These are phyloP conservation scores for Endotricha flammealis DNA, from an alignment of 2,888 invertebrate species.

Conservation along the genomic window DNA sequence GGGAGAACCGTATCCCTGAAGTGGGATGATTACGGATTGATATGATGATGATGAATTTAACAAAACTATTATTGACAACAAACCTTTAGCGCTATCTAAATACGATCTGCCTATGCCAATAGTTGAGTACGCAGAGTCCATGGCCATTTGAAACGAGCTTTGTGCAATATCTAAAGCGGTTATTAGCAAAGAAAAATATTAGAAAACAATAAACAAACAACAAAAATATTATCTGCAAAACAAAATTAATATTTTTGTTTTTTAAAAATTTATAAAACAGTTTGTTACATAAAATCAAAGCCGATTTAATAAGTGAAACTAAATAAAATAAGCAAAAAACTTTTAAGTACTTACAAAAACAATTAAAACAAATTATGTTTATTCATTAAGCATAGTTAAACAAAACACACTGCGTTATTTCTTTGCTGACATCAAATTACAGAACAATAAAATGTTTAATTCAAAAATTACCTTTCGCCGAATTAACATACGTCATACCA, in stretches of 20 bases:
- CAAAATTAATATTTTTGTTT: not conserved
- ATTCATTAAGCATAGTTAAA: no score
- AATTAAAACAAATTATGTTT: no score
- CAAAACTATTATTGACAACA: conserved; percentile 7
- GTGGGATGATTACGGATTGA: no score
- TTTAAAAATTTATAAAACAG: no score
- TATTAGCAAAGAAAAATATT: conserved; percentile 28
- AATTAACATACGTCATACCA: conserved; percentile 46
- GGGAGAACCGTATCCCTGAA: no score
- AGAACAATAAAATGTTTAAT: conserved; percentile 10
- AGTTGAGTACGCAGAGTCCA: conserved; percentile 48
- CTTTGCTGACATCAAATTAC: conserved; percentile 16
- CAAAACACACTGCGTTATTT: not conserved
- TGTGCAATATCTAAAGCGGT: conserved; percentile 51
- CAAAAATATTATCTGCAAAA: not conserved
- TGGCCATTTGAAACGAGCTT: conserved; percentile 43
- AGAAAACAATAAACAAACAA: conserved; percentile 16
- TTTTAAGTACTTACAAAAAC: no score
- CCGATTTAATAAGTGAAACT: no score
- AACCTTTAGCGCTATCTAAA: conserved; percentile 48
- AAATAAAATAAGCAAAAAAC: no score
- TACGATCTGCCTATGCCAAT: conserved; percentile 50
- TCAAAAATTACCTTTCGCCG: conserved; percentile 48
- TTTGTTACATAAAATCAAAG: no score
- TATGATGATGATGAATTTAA: conserved; percentile 11